Conservation (phyloP, 2,113 vertebrate genomes). For the Plecotus auritus region DNA sequence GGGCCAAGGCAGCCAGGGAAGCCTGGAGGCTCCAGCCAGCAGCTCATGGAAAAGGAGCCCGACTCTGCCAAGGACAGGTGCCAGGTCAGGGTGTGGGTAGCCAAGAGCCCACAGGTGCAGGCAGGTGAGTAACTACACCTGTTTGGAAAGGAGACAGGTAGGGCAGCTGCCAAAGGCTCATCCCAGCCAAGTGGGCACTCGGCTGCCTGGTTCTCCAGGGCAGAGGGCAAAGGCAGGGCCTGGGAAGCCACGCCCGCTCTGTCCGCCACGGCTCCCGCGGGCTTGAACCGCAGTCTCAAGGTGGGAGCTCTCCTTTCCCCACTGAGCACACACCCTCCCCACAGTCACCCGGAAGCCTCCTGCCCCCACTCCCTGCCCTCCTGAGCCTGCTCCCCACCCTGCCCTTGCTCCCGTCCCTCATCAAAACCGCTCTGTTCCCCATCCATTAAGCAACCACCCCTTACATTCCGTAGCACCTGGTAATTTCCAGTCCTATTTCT, state of each 20-base stretch:
- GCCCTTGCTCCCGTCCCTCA: neutral
- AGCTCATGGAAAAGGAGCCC: neutral
- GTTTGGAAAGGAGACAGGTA: constrained; percentile 35
- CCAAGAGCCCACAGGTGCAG: constrained; percentile 53
- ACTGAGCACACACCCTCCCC: neutral
- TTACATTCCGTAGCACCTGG: neutral
- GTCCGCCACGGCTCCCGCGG: neutral
- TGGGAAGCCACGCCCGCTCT: neutral
- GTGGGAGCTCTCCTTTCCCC: neutral
- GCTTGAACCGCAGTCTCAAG: neutral
- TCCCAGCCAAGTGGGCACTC: neutral
- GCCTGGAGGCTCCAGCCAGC: neutral
- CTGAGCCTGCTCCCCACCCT: neutral
- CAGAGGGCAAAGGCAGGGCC: neutral
- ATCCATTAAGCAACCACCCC: neutral
- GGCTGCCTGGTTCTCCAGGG: neutral
- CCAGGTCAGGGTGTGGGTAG: constrained; percentile 46
- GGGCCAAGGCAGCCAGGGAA: neutral
- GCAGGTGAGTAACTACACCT: constrained; percentile 57
- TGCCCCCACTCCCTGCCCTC: neutral
- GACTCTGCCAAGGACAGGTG: constrained; percentile 24
- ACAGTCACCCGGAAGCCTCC: neutral
- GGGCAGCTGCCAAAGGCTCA: neutral
- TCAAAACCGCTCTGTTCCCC: neutral
- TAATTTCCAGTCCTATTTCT: neutral